phyloP scores from a whole-genome alignment of 2,797 vertebrate genomes.

The Pristis pectinata region DNA sequence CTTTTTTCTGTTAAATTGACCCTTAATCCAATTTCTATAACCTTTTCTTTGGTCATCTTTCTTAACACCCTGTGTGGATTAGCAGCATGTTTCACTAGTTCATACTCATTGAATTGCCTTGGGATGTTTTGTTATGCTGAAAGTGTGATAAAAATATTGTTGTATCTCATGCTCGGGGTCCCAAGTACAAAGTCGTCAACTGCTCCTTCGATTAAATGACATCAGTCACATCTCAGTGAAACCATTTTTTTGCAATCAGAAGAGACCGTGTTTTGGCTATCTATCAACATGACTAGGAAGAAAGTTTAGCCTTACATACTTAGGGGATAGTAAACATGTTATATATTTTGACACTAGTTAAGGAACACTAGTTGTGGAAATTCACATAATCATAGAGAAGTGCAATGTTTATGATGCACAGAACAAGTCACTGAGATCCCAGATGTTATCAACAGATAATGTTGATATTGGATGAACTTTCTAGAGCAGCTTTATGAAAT shows the following conservation, averaged over 20 bases:
- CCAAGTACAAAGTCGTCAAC: neutral
- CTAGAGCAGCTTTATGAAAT: neutral
- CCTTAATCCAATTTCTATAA: too few relatives aligned
- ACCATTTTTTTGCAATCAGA: neutral
- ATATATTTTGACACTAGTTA: neutral
- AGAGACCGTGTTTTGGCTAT: neutral
- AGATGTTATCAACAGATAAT: neutral
- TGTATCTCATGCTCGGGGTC: neutral
- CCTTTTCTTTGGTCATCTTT: too few relatives aligned
- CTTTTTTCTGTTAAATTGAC: too few relatives aligned
- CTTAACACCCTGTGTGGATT: too few relatives aligned
- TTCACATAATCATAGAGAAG: neutral
- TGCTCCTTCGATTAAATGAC: neutral
- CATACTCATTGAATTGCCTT: too few relatives aligned
- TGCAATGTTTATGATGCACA: neutral
- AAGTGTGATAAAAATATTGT: neutral
- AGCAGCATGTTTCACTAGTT: too few relatives aligned
- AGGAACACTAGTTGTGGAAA: constrained; percentile 1
- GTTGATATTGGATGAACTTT: neutral
- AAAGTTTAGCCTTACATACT: constrained; percentile 12
- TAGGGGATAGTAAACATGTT: neutral
- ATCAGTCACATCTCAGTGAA: neutral
- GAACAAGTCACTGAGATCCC: neutral
- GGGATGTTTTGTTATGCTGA: too few relatives aligned
- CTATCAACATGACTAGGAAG: neutral